Base-by-base conservation (phyloP, 2,797 vertebrate species). In the Paedocypris micromegethes region DNA sequence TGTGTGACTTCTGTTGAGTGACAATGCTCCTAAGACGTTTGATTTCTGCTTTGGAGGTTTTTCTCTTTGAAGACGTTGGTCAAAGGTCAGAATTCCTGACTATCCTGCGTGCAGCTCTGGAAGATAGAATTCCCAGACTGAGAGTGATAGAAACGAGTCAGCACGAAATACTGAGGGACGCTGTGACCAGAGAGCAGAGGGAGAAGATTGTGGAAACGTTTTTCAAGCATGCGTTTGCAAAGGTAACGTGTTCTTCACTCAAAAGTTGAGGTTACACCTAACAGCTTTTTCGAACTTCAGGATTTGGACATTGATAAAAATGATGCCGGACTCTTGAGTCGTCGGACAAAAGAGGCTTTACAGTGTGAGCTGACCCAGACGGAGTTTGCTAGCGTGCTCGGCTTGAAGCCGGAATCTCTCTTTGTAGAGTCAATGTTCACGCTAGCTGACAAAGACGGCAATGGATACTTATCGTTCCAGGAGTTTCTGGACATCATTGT, bases 371-470 rank as follows among this genome's bases (percentile, higher is more conserved):
- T 99, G 77, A 91, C 92, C 2, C 88, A 91, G 4, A 76, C 85
- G 0, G 97, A 99, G 82, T 95, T 99, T 78, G 95, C 96, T 0
- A 88, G 93, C 5, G 92, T 91, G 0, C 82, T 99, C 43, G 93
- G 94, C 5, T 90, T 99, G 66, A 94, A 95, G 66, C 83, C 90
- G 0, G 86, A 93, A 71, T 95, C 94, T 6, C 85, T 91, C 55
- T 99, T 99, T 66, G 92, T 99, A 76, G 91, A 98, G 45, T 93
- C 93, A 79, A 98, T 98, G 95, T 99, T 99, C 83, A 93, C 91
- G 0, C 78, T 95, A 5, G 96, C 95, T 0, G 97, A 99, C 82
- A 95, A 96, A 80, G 96, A 99, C 0, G 88, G 93, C 68, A 98
- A 99, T 0, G 95, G 97, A 6, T 98, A 95, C 85, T 89, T 99